These are phyloP conservation scores for Lycodopsis pacificus DNA, from an alignment of 2,797 vertebrate species.

Conservation along the genomic window DNA sequence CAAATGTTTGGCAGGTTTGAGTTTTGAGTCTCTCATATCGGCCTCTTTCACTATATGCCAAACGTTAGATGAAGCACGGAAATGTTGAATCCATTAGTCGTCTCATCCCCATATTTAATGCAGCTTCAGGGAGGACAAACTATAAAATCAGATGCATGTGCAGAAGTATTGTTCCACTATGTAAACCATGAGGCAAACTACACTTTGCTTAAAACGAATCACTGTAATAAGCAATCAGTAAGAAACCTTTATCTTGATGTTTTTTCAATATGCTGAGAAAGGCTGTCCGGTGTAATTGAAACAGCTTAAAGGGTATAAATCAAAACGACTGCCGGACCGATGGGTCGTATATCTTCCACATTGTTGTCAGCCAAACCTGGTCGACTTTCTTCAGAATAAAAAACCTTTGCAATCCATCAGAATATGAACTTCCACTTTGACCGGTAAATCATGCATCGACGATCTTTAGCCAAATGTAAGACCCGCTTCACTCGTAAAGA, in stretches of 20 bases:
- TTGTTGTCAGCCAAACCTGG: constrained; percentile 21
- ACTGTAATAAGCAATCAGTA: background rate
- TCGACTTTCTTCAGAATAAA: constrained; percentile 21
- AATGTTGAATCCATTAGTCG: constrained; percentile 36
- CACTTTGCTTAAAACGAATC: constrained; percentile 1
- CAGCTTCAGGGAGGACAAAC: constrained; percentile 21
- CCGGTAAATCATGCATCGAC: constrained; percentile 15
- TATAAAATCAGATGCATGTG: constrained; percentile 30
- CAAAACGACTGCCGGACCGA: background rate
- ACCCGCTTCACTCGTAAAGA: constrained; percentile 50
- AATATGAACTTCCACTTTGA: constrained; percentile 28
- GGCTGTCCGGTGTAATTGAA: background rate
- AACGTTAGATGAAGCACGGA: constrained; percentile 10
- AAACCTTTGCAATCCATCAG: constrained; percentile 18
- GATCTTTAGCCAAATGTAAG: constrained; percentile 21
- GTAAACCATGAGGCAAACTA: constrained; percentile 5
- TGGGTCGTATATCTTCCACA: constrained; percentile 14
- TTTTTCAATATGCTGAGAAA: background rate
- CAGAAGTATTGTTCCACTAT: constrained; percentile 1
- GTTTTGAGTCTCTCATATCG: constrained; percentile 12
- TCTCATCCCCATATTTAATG: constrained; percentile 18
- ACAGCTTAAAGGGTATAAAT: constrained; percentile 3
- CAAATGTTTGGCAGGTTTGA: constrained; percentile 16
- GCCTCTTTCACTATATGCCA: constrained; percentile 12
- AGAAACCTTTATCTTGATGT: background rate